Evolutionary conservation across 2,888 invertebrate species (phyloP), one percentile per base, ranked within the genome.

Genomic region (Scaptomyza polygonia): DNA sequence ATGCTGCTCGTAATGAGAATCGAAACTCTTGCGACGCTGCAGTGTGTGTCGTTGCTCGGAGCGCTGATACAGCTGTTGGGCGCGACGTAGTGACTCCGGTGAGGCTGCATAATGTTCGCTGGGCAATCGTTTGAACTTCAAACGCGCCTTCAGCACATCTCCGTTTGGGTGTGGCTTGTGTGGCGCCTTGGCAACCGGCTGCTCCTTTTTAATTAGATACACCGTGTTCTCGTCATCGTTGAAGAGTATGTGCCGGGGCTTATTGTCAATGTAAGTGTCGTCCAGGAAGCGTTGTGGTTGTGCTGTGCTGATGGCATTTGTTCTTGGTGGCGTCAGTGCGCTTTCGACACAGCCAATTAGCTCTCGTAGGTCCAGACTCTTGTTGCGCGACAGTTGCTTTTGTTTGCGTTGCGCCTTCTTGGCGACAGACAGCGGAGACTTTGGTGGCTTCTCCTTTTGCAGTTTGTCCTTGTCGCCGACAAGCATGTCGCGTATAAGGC

Each of bases 141-240:
- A 69, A 6, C 90, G 89, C 14, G 89, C 90, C 48, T 71, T 83
- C n/a, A 84, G 57, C 14, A 84, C 81, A 34, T 78, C 85, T 0
- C 72, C 84, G 0, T 68, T 72, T 5, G 11, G 21, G 1, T 49
- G 47, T 8, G 55, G 25, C 18, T 78, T 67, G 14, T 77, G 76
- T 1, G 75, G 76, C 2, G 75, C 62, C 39, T 79, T 77, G 21
- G 83, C 72, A 34, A 91, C 89, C 0, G 91, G 91, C 62, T 89
- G 82, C 67, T 91, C 91, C 59, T 92, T 91, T 53, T 91, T 89
- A n/a, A 91, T 91, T 34, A 92, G 77, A 67, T 92, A 92, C n/a
- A 92, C 90, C 0, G 88, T 89, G 32, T 92, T 91, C 58, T 92
- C 92, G 30, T 92, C 91, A 43, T 92, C 92, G 57, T 92, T 92